phyloP scores from a whole-genome alignment of 2,888 invertebrate species.

The Carpatolechia fugitivella region DNA sequence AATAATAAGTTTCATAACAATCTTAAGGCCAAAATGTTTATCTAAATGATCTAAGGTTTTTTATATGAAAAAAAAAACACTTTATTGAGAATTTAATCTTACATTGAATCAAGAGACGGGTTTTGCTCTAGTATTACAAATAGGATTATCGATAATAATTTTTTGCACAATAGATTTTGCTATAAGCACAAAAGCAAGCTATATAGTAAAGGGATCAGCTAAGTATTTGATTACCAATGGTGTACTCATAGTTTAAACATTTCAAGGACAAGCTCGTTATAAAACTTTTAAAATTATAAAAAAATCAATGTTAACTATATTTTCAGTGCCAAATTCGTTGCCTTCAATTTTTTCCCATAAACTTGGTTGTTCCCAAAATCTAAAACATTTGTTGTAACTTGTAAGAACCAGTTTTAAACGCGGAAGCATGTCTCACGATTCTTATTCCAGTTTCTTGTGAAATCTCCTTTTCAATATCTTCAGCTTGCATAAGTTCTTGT shows the following conservation, averaged over 20 bases:
- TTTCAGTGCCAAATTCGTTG: slow-evolving; percentile 2
- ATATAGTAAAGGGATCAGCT: too few species aligned
- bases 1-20: slow-evolving; percentile 46
- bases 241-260: too few species aligned
- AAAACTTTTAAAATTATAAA: too few species aligned
- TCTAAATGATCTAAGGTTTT: slow-evolving; percentile 38
- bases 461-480: slow-evolving; percentile 25
- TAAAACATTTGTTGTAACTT: slow-evolving; percentile 24
- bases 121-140: neutral
- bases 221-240: too few species aligned
- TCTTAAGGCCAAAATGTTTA: slow-evolving; percentile 41
- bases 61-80: slow-evolving; percentile 17
- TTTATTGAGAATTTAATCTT: slow-evolving; percentile 2
- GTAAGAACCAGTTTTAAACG: slow-evolving; percentile 57
- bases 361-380: slow-evolving; percentile 23
- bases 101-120: neutral
- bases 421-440: slow-evolving; percentile 62
- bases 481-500: slow-evolving; percentile 12
- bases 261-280: too few species aligned
- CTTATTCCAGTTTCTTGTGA: slow-evolving; percentile 61
- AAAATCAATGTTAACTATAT: too few species aligned
- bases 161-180: neutral
- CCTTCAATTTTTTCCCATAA: slow-evolving; percentile 28
- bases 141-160: slow-evolving; percentile 4
- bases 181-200: too few species aligned